Percentiles rank a stretch among this genome's conserved stretches.
Conservation (phyloP, 2,888 invertebrate genomes). For the Pseudococcus viburni region DNA sequence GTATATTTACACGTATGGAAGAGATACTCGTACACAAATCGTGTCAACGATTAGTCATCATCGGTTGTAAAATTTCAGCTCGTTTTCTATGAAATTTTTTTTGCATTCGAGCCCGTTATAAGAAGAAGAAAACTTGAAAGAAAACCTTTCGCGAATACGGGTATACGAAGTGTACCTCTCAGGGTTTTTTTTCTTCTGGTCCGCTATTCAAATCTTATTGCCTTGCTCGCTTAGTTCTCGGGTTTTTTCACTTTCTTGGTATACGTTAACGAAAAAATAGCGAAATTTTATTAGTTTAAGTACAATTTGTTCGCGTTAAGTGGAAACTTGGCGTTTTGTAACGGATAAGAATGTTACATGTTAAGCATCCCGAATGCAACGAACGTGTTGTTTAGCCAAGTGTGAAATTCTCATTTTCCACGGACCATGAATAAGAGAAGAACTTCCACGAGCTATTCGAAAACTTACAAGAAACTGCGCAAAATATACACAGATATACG, state of each 20-base stretch:
- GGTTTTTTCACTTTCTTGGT: neutral
- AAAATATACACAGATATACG: neutral
- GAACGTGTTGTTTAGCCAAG: conserved; percentile 28
- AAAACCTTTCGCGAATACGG: neutral
- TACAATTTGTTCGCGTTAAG: conserved; percentile 2
- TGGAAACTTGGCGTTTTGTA: conserved; percentile 3
- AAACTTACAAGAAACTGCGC: conserved; percentile 16
- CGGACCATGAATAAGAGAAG: conserved; percentile 29
- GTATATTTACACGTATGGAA: neutral
- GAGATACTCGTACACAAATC: neutral
- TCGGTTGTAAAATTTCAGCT: conserved; percentile 11
- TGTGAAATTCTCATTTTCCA: conserved; percentile 32
- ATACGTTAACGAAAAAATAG: conserved; percentile 6
- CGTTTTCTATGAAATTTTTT: neutral
- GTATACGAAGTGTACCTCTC: neutral
- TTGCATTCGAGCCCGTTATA: neutral
- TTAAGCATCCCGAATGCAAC: conserved; percentile 15
- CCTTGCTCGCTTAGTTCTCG: neutral
- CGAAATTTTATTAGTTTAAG: conserved; percentile 8
- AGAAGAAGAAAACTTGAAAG: neutral
- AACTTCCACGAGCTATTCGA: neutral
- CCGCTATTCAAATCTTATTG: neutral
- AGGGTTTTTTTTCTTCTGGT: neutral
- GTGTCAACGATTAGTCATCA: conserved; percentile 44
- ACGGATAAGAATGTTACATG: conserved; percentile 1